These are phyloP conservation scores for Epirrita christyi DNA, from an alignment of 2,888 invertebrate genomes.

Conservation along the genomic window DNA sequence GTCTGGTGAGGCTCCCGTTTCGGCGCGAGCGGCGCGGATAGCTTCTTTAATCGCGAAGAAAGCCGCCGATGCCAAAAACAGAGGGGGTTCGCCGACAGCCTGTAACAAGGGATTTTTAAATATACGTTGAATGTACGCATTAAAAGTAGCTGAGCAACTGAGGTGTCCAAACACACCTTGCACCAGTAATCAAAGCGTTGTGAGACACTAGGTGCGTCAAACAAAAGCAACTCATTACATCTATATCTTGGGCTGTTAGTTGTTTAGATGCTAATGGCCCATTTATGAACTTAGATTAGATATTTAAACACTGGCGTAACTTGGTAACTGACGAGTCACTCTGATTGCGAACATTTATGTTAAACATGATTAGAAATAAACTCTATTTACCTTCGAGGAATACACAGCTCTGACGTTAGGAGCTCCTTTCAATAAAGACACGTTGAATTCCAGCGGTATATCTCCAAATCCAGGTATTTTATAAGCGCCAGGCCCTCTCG, in stretches of 20 bases:
- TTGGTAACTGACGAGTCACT: too few species aligned
- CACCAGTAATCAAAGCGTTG: too few species aligned
- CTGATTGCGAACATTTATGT: too few species aligned
- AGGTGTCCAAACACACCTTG: too few species aligned
- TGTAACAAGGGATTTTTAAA: conserved; percentile 61
- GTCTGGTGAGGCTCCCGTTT: conserved; percentile 85
- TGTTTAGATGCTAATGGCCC: too few species aligned
- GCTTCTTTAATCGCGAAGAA: conserved; percentile 97
- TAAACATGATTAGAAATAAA: not conserved
- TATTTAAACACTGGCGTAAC: too few species aligned
- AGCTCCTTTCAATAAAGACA: conserved; percentile 95
- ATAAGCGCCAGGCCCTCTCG: conserved; percentile 96
- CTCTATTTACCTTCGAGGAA: conserved; percentile 93
- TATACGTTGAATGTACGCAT: not conserved
- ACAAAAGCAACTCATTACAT: too few species aligned
- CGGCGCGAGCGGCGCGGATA: conserved; percentile 90
- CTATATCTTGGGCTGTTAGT: not conserved
- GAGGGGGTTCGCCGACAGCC: conserved; percentile 98
- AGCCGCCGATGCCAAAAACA: conserved; percentile 94
- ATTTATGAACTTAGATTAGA: too few species aligned
- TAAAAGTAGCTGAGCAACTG: not conserved
- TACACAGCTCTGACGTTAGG: conserved; percentile 96
- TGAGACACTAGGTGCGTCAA: too few species aligned
- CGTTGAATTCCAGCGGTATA: conserved; percentile 96
- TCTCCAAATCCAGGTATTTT: conserved; percentile 97